A percentile compares a stretch with the other conserved stretches of the same genome.
These are phyloP conservation scores for Stomatorhinus ivindoensis DNA, from an alignment of 2,113 vertebrate genomes.

Conservation along the genomic window DNA sequence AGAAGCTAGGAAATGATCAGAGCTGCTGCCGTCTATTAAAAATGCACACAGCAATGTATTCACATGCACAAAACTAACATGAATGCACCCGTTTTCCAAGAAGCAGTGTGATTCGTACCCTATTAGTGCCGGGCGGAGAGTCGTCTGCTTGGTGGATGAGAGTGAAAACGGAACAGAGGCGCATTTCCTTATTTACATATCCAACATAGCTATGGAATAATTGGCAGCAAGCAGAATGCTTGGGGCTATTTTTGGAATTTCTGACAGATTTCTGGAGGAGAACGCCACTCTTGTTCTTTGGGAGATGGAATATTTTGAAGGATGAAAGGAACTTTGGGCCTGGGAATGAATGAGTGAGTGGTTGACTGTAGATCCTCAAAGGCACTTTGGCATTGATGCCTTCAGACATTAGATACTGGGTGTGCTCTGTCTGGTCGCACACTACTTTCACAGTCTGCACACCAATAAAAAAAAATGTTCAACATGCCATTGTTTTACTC, in stretches of 20 bases:
- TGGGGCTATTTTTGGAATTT: conserved; percentile 12
- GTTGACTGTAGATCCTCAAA: background rate
- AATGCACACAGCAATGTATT: conserved; percentile 1
- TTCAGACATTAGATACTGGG: background rate
- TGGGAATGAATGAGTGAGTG: background rate
- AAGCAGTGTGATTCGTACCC: background rate
- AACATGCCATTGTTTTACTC: conserved; percentile 43
- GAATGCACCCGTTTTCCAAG: background rate
- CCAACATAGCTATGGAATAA: conserved; percentile 13
- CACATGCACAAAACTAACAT: conserved; percentile 5
- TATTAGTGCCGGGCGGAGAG: background rate
- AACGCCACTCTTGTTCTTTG: conserved; percentile 9
- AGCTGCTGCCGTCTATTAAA: background rate
- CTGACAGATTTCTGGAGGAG: background rate
- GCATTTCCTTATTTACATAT: conserved; percentile 14
- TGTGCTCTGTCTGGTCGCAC: background rate
- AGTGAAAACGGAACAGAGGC: conserved; percentile 3
- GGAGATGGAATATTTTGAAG: background rate
- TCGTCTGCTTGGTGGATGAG: background rate
- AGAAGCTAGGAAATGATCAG: background rate
- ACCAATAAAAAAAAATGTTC: conserved; percentile 21
- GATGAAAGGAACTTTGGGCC: conserved; percentile 7
- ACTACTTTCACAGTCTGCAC: background rate
- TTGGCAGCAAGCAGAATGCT: conserved; percentile 5
- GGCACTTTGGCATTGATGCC: background rate